These are phyloP conservation scores for Drosophila navojoa DNA, from an alignment of 1,140 invertebrate species.

Conservation along the genomic window DNA sequence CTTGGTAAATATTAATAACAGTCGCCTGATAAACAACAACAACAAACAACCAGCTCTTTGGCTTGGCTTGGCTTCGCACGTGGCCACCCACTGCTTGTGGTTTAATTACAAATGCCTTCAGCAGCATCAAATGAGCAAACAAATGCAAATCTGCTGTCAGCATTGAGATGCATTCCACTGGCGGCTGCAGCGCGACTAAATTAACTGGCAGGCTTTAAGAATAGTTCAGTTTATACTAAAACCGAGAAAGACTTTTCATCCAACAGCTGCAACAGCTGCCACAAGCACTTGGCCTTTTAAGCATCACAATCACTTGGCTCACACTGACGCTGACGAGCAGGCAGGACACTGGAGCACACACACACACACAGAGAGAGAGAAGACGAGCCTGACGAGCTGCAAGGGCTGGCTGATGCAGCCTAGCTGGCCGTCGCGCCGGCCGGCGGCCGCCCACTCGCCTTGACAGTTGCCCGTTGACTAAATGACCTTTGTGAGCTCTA, in stretches of 20 bases:
- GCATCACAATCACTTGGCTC: background rate
- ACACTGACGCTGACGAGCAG: slow-evolving; percentile 34
- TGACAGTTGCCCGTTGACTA: slow-evolving; percentile 73
- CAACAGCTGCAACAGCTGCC: slow-evolving; percentile 46
- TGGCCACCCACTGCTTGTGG: slow-evolving; percentile 48
- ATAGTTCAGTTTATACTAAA: slow-evolving; percentile 51
- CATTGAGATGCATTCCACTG: slow-evolving; percentile 14
- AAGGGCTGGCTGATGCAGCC: slow-evolving; percentile 24
- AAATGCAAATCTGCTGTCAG: slow-evolving; percentile 52
- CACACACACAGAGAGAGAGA: slow-evolving; percentile 65
- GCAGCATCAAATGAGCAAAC: slow-evolving; percentile 61
- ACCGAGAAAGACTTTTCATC: slow-evolving; percentile 44
- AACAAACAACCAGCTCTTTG: slow-evolving; percentile 58
- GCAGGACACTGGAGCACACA: slow-evolving; percentile 41
- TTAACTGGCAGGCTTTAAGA: slow-evolving; percentile 47
- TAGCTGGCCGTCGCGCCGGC: background rate
- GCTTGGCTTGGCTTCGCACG: slow-evolving; percentile 25
- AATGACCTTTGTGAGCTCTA: slow-evolving; percentile 75
- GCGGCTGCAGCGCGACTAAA: slow-evolving; percentile 50
- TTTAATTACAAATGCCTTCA: slow-evolving; percentile 63
- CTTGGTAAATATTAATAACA: slow-evolving; percentile 62
- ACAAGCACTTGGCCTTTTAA: slow-evolving; percentile 61
- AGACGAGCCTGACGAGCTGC: slow-evolving; percentile 65
- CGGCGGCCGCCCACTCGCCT: slow-evolving; percentile 39
- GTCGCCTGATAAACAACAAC: slow-evolving; percentile 46